Conservation (phyloP, 2,888 invertebrate species). For the Tortricodes alternella region DNA sequence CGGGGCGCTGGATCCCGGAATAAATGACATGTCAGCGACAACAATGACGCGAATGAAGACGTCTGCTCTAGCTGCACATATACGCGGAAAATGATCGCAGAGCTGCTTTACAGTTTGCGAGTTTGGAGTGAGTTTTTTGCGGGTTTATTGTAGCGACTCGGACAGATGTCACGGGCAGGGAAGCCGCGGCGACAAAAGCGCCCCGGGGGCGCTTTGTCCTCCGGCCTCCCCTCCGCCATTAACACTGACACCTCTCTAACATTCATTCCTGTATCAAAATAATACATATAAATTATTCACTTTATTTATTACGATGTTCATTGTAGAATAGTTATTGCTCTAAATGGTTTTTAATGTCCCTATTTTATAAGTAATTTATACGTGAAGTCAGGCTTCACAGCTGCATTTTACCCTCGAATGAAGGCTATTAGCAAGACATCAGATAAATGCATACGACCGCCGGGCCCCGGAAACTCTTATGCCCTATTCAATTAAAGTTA, state of each 20-base stretch:
- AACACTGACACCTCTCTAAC: conserved; percentile 74
- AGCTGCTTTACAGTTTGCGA: conserved; percentile 67
- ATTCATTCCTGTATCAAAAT: conserved; percentile 74
- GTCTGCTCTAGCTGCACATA: conserved; percentile 49
- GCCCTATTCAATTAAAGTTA: conserved; percentile 37
- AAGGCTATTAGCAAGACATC: conserved; percentile 73
- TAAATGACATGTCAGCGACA: conserved; percentile 72
- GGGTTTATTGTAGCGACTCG: conserved; percentile 78
- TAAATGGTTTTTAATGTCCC: conserved; percentile 81
- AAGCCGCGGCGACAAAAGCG: conserved; percentile 73
- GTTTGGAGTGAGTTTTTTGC: conserved; percentile 77
- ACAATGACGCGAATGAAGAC: conserved; percentile 72
- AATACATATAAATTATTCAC: conserved; percentile 73
- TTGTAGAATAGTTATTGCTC: conserved; percentile 73
- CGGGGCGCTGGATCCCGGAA: conserved; percentile 52
- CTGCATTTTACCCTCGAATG: conserved; percentile 72
- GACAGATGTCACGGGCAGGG: conserved; percentile 81
- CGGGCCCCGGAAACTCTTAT: conserved; percentile 59
- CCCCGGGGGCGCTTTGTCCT: conserved; percentile 77
- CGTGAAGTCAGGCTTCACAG: conserved; percentile 60
- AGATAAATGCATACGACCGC: conserved; percentile 62
- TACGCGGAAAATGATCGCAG: conserved; percentile 65
- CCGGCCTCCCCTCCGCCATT: conserved; percentile 70
- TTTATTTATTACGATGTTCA: conserved; percentile 70
- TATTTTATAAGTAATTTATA: conserved; percentile 77